Percentiles rank a stretch among this genome's conserved stretches.
Evolutionary conservation across 2,797 vertebrate species (phyloP).

Genomic region (Microtus californicus): DNA sequence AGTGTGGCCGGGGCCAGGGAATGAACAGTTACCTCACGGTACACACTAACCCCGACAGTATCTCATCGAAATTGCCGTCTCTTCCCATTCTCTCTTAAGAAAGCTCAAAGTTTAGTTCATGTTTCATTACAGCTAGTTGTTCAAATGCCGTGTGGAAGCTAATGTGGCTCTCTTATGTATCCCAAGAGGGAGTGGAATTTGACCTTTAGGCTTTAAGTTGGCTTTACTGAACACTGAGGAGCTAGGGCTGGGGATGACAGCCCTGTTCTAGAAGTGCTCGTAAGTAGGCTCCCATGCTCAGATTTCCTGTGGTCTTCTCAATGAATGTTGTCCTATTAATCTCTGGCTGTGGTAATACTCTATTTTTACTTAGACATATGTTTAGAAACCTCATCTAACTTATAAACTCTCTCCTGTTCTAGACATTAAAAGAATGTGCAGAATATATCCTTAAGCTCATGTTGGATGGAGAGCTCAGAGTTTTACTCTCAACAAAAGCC

Average conservation of each 20-base stretch:
- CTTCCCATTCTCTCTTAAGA: constrained; percentile 17
- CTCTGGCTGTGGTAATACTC: constrained; percentile 56
- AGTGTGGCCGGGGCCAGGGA: constrained; percentile 2
- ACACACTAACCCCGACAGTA: neutral
- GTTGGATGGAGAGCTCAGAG: constrained; percentile 72
- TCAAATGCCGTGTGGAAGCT: neutral
- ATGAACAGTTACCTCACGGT: neutral
- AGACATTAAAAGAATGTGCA: constrained; percentile 69
- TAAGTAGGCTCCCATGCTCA: neutral
- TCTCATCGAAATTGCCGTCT: constrained; percentile 25
- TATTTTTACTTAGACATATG: constrained; percentile 57
- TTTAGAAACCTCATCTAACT: constrained; percentile 73
- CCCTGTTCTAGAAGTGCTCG: constrained; percentile 34
- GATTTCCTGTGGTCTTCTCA: constrained; percentile 50
- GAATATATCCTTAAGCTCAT: constrained; percentile 47
- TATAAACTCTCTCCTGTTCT: constrained; percentile 72
- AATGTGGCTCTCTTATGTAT: neutral
- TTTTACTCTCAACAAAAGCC: constrained; percentile 54
- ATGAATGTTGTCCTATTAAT: neutral
- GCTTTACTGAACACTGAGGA: constrained; percentile 22
- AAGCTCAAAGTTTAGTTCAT: constrained; percentile 61
- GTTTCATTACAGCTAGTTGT: constrained; percentile 20
- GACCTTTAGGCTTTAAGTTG: neutral
- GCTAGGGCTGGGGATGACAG: neutral
- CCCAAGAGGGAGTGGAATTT: constrained; percentile 16